Base-by-base conservation (phyloP, 30 jellyfish, hydroid and myxozoan genomes). In the Clytia hemisphaerica region DNA sequence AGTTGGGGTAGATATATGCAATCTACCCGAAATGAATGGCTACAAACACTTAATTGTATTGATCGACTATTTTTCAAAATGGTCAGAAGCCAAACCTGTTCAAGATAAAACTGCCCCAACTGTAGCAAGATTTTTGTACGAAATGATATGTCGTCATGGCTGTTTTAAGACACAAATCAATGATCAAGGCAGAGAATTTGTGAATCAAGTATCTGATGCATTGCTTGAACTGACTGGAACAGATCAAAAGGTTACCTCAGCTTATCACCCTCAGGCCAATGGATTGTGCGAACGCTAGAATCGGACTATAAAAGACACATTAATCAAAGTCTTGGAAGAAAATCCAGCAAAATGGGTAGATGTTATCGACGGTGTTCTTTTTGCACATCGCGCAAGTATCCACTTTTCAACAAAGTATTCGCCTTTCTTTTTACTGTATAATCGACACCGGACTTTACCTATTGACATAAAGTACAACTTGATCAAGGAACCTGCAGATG, bases 121-220 rank as follows among this genome's bases (percentile, higher is more conserved):
- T 15, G 69, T 78, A 18, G 86, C 92, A 21, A 51, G 58, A 36
- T 78, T 77, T 76, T 53, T 78, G 51, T 38, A 64, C 68, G 48
- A 78, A 33, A 14, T 78, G 2, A 45, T 78, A 29, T 78, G 74
- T 46, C 49, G 86, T 5, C 77, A 66, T 44, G 92, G 86, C 21
- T 67, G 90, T 51, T 38, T 76, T 48, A 47, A 78, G 38, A 78
- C 33, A 26, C 75, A 70, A 22, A 44, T 67, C 37, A 66, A 42
- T 37, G 92, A 77, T 44, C 85, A 66, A 54, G 86, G 92, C 21
- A 62, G 53, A 29, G 83, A 77, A 40, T 77, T 77, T 53, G 92
- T 77, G 45, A 75, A 75, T 58, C 31, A 72, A 50, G 78, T 57
- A 36, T 49, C 42, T 34, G 65, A 35, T 19, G 66, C 24, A 24